Base-by-base conservation (phyloP, 1,140 invertebrate species). In the Wiebesia pumilae region DNA sequence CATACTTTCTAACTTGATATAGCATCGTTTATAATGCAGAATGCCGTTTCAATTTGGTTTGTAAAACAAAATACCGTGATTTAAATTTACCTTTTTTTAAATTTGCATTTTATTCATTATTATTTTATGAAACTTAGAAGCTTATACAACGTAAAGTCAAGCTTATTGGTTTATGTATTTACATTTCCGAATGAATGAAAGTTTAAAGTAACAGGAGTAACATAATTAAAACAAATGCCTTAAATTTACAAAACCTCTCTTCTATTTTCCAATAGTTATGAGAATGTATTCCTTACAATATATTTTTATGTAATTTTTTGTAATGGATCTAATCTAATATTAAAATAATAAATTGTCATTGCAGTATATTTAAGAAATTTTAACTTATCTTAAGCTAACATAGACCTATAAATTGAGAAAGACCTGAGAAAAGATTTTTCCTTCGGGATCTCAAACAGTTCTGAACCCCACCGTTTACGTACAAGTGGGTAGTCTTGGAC, bases 1-100 rank as follows among this genome's bases (percentile, higher is more conserved):
- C 77, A 69, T 54, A 54, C 75, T 79, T 84, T 79, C 38, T 84
- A 83, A 83, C 30, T 83, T 16, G 47, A 83, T 73, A 69, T 51
- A 40, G 47, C 65, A 54, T 73, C 71, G 33, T 83, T 83, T 83
- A 83, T 83, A 83, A 73, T 73, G 19, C 43, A 24, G 33, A 71
- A 73, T 83, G 43, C 65, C 67, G 4, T 73, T 27, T 54, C 30
- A 83, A 83, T 83, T 73, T 73, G 67, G 67, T 73, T 83, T 73
- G 65, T 71, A 73, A 83, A 83, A 54, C 30, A 47, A 83, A 83
- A 51, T 73, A 43, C 67, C 65, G 27, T 47, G 43, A 51, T 73
- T 73, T 83, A 43, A 65, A 67, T 69, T 47, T n/a, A 27, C 38
- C 73, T 47, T 30, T 47, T n/a, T 77, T 47, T 43, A 30, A 12